Evolutionary conservation across 2,888 invertebrate genomes (phyloP), one percentile per base, ranked within the genome.

Genomic region (Blera fallax): DNA sequence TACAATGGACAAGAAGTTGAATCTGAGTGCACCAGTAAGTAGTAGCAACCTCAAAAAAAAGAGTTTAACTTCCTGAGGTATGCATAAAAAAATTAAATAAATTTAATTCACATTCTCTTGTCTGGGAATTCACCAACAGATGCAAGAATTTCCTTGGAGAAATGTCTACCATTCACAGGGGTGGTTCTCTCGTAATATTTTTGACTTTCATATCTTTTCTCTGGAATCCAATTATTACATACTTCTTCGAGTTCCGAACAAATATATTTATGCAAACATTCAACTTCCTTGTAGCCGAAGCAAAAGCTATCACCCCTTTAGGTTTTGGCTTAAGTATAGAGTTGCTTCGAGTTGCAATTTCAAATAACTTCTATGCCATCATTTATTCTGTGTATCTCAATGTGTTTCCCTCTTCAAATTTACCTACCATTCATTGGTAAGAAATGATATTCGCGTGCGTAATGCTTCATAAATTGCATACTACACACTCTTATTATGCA

Each of bases 401-500:
- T 16, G 29, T 32, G 18, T 32, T 43, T 56, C 21, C 21, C n/a
- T 29, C 18, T 18, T 10, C 40, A 6, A 32, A 56, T 65, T 24
- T 32, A 37, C 40, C 29, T 18, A 52, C 14, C 60, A 62, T 56
- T 24, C 48, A 21, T 24, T 58, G 45, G 14, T 21, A 64, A 40
- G 52, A 34, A 27, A 34, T 27, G 40, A 45, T 48, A 43, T 73
- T 56, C 65, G 76, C 65, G 65, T 65, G 56, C 54, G 65, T 56
- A 45, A 43, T 32, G 62, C 16, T 52, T 37, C 45, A 74, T 56
- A 74, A 74, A 64, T 65, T 65, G 54, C 45, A 45, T 56, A 37
- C 56, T 48, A 40, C 40, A 27, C 10, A 29, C 40, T 37, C 10
- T 4, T 58, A 52, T 27, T 56, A 27, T n/a, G 65, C 43, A 54